Base-by-base conservation (phyloP, 2,113 vertebrate species). In the Oncorhynchus mykiss region DNA sequence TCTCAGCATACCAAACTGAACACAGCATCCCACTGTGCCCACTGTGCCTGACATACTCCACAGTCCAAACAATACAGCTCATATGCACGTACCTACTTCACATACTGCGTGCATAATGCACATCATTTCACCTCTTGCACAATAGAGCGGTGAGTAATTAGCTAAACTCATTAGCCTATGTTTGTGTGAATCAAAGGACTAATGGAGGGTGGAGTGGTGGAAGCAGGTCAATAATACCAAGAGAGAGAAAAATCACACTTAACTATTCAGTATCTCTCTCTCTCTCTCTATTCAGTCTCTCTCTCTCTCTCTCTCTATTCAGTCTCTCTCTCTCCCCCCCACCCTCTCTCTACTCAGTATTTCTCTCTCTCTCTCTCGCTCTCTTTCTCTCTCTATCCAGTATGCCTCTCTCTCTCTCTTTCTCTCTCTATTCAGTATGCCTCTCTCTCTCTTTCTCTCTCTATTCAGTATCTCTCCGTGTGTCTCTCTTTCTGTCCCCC, bases 1-100 rank as follows among this genome's bases (percentile, higher is more conserved):
- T 70, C 68, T 59, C 71, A 73, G 73, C 79, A 82, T 72, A 78
- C 73, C 64, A 72, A 81, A 59, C 24, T 18, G n/a, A n/a, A 31
- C 70, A 31, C 70, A 20, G 13, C 49, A 20, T 25, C 8, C 39
- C 39, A 45, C 9, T 45, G 39, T 8, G 39, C 39, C 7, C 25
- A 29, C 24, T 1, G 18, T 13, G 6, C 24, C 49, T 12, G 39
- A 45, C 70, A 59, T n/a, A 57, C 70, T 31, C 59, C 59, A 62
- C 59, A 62, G 59, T 62, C n/a, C 18, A 62, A 16, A 62, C 59
- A 22, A 16, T 62, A 62, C 51, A 54, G 51, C 14, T 54, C 51
- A 54, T 22, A 22, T 16, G 59, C n/a, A 45, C 39, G 0, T 45
- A 22, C n/a, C 16, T 62, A 62, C 59, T 62, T 62, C n/a, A 22